Evolutionary conservation across 2,888 invertebrate species (phyloP).

Genomic region (Rotaria socialis): DNA sequence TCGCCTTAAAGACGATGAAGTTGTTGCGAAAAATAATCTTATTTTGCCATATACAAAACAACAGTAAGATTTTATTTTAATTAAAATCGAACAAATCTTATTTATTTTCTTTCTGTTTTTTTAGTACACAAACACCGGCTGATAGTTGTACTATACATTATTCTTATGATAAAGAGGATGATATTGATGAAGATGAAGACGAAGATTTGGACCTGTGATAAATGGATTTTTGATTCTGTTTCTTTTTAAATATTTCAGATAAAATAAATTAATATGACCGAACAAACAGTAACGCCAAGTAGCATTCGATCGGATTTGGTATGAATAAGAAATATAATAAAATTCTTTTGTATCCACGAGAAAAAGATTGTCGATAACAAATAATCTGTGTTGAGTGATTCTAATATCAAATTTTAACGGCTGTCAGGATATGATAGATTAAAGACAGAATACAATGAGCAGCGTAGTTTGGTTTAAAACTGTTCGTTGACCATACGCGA

Average conservation of each 20-base stretch:
- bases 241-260: conserved; percentile 39
- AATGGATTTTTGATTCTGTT: conserved; percentile 22
- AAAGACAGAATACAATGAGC: too few relatives aligned
- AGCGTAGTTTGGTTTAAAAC: too few relatives aligned
- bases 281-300: neutral
- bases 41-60: conserved; percentile 39
- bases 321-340: neutral
- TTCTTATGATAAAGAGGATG: conserved; percentile 43
- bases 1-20: conserved; percentile 40
- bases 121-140: neutral
- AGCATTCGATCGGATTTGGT: neutral
- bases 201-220: conserved; percentile 44
- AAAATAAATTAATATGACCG: neutral
- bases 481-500: too few relatives aligned
- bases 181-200: conserved; percentile 46
- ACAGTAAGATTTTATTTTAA: neutral
- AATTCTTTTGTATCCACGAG: too few relatives aligned
- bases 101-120: neutral
- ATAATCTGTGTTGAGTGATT: too few relatives aligned
- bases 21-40: conserved; percentile 43
- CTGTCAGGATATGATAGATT: too few relatives aligned
- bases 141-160: conserved; percentile 44
- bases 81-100: neutral
- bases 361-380: too few relatives aligned
- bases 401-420: too few relatives aligned